Conservation (phyloP, 1,140 invertebrate genomes). For the Drosophila subpulchrella region DNA sequence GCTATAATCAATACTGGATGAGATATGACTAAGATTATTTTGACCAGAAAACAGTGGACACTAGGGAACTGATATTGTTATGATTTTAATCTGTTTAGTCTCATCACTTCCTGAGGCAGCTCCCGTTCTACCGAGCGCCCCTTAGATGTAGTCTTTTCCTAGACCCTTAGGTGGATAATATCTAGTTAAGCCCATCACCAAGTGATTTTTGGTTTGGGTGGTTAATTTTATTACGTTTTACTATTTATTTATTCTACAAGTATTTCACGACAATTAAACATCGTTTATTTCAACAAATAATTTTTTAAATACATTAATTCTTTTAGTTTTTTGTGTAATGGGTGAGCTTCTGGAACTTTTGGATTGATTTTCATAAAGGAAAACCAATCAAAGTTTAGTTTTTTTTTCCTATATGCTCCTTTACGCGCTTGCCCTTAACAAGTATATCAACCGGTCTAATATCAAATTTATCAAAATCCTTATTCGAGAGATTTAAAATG, state of each 20-base stretch:
- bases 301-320: background rate
- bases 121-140: conserved; percentile 14
- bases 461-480: too few species aligned
- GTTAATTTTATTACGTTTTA: conserved; percentile 58
- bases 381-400: too few species aligned
- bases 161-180: conserved; percentile 52
- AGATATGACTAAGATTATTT: conserved; percentile 9
- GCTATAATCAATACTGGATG: background rate
- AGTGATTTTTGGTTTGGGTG: conserved; percentile 41
- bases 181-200: conserved; percentile 55
- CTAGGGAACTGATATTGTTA: conserved; percentile 18
- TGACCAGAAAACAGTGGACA: background rate
- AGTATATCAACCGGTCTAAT: too few species aligned
- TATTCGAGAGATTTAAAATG: too few species aligned
- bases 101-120: conserved; percentile 38
- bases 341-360: too few species aligned
- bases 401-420: too few species aligned
- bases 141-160: conserved; percentile 52
- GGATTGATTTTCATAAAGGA: too few species aligned
- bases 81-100: conserved; percentile 26
- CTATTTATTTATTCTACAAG: conserved; percentile 73
- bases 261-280: conserved; percentile 51
- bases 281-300: conserved; percentile 20
- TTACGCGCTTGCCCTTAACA: too few species aligned
- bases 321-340: background rate